Conservation (phyloP, 92 coral and sea anemone species). For the Zoanthus solanderi region DNA sequence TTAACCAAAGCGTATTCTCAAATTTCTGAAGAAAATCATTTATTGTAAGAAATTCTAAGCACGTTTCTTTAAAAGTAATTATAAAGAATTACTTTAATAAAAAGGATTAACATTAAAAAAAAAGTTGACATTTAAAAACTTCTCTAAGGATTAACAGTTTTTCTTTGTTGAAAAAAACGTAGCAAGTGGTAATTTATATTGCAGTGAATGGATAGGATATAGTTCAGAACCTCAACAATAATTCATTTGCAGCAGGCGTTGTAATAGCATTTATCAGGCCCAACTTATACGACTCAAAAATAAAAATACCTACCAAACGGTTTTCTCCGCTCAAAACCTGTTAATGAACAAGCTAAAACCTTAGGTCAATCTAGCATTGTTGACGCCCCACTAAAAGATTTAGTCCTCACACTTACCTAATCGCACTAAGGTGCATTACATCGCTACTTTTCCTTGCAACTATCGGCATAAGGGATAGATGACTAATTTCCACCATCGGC, state of each 20-base stretch:
- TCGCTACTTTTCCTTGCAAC: conserved; percentile 80
- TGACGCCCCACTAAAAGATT: too few relatives aligned
- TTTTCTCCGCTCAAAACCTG: neutral
- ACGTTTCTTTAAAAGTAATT: neutral
- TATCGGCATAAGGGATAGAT: conserved; percentile 87
- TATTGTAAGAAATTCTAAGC: neutral
- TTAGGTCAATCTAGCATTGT: neutral
- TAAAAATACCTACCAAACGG: too few relatives aligned
- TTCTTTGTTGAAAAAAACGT: neutral
- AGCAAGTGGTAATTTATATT: neutral
- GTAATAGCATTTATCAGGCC: too few relatives aligned
- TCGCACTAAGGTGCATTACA: conserved; percentile 78
- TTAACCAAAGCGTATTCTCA: neutral
- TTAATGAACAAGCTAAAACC: neutral
- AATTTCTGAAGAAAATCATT: neutral
- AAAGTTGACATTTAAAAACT: neutral
- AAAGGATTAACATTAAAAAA: too few relatives aligned
- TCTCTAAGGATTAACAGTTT: neutral
- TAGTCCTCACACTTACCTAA: conserved; percentile 66
- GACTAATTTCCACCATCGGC: conserved; percentile 96
- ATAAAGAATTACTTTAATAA: neutral
- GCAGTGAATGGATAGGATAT: too few relatives aligned
- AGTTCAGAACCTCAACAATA: too few relatives aligned
- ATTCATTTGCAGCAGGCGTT: too few relatives aligned
- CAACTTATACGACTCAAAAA: too few relatives aligned